phyloP scores from a whole-genome alignment of 2,888 invertebrate species.

The Beris morrisii region DNA sequence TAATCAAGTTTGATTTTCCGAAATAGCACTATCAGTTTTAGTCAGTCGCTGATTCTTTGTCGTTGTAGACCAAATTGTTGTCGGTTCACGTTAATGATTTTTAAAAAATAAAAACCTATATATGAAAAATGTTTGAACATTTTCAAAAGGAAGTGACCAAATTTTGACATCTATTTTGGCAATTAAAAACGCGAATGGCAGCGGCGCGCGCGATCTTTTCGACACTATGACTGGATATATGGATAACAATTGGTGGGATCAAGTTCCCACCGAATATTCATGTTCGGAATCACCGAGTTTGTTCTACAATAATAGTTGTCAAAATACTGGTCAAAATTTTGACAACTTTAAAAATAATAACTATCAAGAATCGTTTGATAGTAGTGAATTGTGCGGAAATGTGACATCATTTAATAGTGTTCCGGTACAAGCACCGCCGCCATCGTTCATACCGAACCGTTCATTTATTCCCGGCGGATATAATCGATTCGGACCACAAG shows the following conservation, averaged over 20 bases:
- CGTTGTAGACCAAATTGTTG: background rate
- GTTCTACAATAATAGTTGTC: constrained; percentile 15
- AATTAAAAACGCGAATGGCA: background rate
- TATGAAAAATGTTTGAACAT: too few species aligned
- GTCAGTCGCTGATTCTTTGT: constrained; percentile 14
- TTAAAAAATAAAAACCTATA: too few species aligned
- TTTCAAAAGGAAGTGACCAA: background rate
- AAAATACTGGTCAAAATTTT: constrained; percentile 15
- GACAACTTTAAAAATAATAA: constrained; percentile 3
- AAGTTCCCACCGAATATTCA: constrained; percentile 7
- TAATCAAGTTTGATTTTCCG: too few species aligned
- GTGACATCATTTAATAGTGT: background rate
- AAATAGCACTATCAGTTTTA: constrained; percentile 3
- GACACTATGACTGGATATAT: constrained; percentile 14
- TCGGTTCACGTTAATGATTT: constrained; percentile 3
- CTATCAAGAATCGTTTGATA: background rate
- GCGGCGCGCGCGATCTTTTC: background rate
- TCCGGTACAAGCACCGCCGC: background rate
- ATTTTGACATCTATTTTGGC: background rate
- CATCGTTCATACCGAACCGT: constrained; percentile 1
- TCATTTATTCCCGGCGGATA: background rate
- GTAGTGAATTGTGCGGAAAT: background rate
- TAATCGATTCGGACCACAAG: constrained; percentile 1
- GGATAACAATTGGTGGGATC: constrained; percentile 23
- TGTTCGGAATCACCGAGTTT: constrained; percentile 22